Percentiles rank a stretch among this genome's conserved stretches.
phyloP scores from a whole-genome alignment of 2,113 vertebrate genomes.

The Aegotheles bennettii region DNA sequence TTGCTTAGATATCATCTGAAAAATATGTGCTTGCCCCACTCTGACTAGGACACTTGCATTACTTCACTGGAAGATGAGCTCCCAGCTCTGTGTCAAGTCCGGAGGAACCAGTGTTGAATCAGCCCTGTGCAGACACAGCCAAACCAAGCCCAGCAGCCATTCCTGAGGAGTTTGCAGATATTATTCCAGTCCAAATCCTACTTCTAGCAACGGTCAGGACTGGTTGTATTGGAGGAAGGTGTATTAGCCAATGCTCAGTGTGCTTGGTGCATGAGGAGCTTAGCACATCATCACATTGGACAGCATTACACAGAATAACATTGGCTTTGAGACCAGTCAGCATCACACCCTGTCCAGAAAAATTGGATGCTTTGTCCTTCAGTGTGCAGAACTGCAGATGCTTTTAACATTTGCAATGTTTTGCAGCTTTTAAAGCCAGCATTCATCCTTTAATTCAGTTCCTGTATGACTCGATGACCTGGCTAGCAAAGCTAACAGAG shows the following conservation, averaged over 20 bases:
- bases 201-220: background rate
- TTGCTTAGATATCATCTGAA: background rate
- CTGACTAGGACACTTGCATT: background rate
- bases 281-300: background rate
- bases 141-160: background rate
- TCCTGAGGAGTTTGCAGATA: fast-evolving
- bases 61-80: background rate
- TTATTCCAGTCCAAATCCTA: background rate
- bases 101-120: background rate
- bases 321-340: background rate
- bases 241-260: background rate
- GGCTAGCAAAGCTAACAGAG: background rate
- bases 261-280: fast-evolving
- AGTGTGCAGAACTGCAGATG: background rate
- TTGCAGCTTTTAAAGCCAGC: background rate
- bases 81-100: background rate
- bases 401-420: background rate
- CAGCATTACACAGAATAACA: background rate
- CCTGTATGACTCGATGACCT: background rate
- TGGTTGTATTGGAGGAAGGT: background rate
- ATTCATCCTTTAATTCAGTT: background rate
- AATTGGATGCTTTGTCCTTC: background rate
- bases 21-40: constrained; percentile 8
- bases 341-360: background rate
- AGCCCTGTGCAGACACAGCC: background rate